Conservation (phyloP, 1,140 invertebrate species). For the Portunus trituberculatus region DNA sequence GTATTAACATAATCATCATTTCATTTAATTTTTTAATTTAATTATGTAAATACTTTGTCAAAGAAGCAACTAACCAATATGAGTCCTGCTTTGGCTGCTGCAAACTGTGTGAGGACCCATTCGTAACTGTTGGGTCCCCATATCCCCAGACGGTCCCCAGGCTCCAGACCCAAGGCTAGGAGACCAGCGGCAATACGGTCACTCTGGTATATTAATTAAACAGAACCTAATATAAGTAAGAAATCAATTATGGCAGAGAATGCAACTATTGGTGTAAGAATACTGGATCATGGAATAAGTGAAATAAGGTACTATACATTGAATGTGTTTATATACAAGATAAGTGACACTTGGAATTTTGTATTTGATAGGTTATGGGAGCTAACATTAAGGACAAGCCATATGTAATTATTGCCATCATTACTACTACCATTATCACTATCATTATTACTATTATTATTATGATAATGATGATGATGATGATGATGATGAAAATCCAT, state of each 20-base stretch:
- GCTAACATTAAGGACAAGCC: too few species aligned
- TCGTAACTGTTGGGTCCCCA: conserved; percentile 93
- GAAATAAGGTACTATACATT: too few species aligned
- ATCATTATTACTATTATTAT: too few species aligned
- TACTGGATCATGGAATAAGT: neutral
- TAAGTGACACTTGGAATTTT: too few species aligned
- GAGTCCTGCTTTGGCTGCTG: conserved; percentile 89
- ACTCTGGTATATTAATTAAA: conserved; percentile 81
- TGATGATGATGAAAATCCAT: too few species aligned
- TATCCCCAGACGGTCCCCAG: conserved; percentile 92
- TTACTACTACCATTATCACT: too few species aligned
- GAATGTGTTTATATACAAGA: too few species aligned
- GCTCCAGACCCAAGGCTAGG: conserved; percentile 87
- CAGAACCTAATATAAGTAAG: neutral
- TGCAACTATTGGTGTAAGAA: neutral
- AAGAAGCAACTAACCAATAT: conserved; percentile 85
- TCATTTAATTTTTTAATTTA: conserved; percentile 81
- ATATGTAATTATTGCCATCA: too few species aligned
- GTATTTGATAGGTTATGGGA: too few species aligned
- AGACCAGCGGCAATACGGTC: conserved; percentile 92
- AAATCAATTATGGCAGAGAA: neutral
- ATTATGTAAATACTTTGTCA: conserved; percentile 84
- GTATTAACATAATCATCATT: too few species aligned
- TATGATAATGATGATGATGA: too few species aligned
- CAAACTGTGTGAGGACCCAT: conserved; percentile 91